Evolutionary conservation across 2,797 vertebrate genomes (phyloP), one percentile per base, ranked within the genome.

Genomic region (Cossypha niveicapilla): DNA sequence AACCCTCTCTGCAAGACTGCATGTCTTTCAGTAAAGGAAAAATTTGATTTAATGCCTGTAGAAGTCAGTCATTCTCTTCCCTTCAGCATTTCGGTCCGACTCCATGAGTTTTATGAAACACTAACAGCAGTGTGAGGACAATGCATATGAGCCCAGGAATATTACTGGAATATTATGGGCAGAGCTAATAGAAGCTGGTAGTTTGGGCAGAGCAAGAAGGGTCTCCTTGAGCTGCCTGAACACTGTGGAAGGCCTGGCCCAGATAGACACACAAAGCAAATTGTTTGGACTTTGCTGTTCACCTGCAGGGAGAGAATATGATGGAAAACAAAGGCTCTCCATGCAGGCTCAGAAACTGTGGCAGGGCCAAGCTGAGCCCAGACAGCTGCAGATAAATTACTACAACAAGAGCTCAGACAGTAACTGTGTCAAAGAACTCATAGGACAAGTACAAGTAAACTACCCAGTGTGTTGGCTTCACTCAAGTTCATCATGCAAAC

Each of bases 21-120:
- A 3, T 42, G 41, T 56, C 39, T 72, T 90, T 39, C 48, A 44
- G 45, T 17, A 45, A 25, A 62, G 51, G 42, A 44, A 90, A 44
- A 37, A 47, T 44, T 44, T 80, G n/a, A 54, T 7, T 28, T 16
- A 65, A 10, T 3, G 3, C 83, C 79, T 65, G 45, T 68, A 82
- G 79, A 83, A 92, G 37, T 75, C 67, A 82, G 75, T 75, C 58
- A 51, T 90, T 88, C 66, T 85, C 67, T 60, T 84, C 71, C 44
- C 25, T 88, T 87, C 19, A 61, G 79, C 58, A 57, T 88, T 78
- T 76, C 37, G 11, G 45, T 85, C 54, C 0, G 0, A n/a, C 23
- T 50, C 45, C 56, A 13, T 9, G 28, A 56, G 28, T 76, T 87
- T 56, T 65, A n/a, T 41, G n/a, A 70, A 79, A n/a, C n/a, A 22